Percentiles rank a stretch among this genome's conserved stretches.
These are phyloP conservation scores for Apteryx owenii DNA, from an alignment of 2,113 vertebrate species.

Conservation along the genomic window DNA sequence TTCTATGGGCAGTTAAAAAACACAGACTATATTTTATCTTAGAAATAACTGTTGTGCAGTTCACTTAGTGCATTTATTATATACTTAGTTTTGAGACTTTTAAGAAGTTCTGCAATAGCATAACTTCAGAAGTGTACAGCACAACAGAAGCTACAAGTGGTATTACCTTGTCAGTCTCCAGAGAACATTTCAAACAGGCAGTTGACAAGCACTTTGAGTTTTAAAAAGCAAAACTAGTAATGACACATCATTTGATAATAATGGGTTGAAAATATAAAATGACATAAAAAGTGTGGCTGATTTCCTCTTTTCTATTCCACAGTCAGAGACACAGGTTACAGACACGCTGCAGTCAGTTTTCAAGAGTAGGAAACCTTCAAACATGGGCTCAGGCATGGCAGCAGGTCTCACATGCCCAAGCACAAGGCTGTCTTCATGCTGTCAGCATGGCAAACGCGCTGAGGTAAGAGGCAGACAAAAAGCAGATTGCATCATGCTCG, in stretches of 20 bases:
- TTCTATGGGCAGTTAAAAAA: constrained; percentile 55
- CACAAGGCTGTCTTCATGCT: not conserved
- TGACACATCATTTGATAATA: constrained; percentile 44
- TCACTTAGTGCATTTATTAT: constrained; percentile 12
- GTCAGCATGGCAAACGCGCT: not conserved
- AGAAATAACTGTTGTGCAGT: constrained; percentile 25
- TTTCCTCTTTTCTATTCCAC: constrained; percentile 8
- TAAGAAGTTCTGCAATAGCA: not conserved
- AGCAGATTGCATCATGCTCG: not conserved
- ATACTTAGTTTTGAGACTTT: constrained; percentile 16
- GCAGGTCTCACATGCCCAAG: not conserved
- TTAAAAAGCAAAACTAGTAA: constrained; percentile 27
- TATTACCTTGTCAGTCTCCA: not conserved
- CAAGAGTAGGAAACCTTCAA: not conserved
- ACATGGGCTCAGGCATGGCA: not conserved
- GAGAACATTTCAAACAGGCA: not conserved
- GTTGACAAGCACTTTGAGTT: constrained; percentile 17
- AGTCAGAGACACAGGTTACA: not conserved
- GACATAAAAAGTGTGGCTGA: not conserved
- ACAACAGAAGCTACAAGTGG: not conserved
- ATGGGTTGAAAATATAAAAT: constrained; percentile 31
- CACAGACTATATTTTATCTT: constrained; percentile 21
- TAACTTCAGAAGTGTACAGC: not conserved
- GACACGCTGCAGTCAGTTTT: not conserved
- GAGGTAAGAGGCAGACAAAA: not conserved